A percentile compares a stretch with the other conserved stretches of the same genome.
These are phyloP conservation scores for Cyphomyrus discorhynchus DNA, from an alignment of 2,113 vertebrate genomes.

Conservation along the genomic window DNA sequence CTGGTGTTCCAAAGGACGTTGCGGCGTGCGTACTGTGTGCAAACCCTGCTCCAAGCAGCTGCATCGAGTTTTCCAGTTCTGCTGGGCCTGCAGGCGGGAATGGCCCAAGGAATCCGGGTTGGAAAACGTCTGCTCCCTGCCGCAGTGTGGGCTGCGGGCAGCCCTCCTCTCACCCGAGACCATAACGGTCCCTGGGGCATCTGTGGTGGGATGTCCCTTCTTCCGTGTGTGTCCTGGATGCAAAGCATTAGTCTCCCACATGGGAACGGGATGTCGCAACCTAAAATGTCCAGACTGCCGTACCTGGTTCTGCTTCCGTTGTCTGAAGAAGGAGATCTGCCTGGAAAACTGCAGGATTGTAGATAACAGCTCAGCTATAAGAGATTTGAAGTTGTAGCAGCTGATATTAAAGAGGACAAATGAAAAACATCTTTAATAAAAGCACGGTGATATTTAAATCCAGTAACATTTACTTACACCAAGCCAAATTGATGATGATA, in stretches of 20 bases:
- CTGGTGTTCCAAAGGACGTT: not conserved
- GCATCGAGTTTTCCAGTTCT: slow-evolving; percentile 1
- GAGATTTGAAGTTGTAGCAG: not conserved
- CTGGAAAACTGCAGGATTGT: not conserved
- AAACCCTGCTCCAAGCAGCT: not conserved
- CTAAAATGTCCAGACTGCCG: not conserved
- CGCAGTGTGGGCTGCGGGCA: not conserved
- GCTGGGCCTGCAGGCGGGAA: slow-evolving; percentile 17
- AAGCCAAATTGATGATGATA: not conserved
- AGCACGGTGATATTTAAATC: not conserved
- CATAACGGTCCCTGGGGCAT: not conserved
- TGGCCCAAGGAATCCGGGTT: not conserved
- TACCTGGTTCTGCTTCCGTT: slow-evolving; percentile 3
- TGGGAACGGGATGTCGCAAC: not conserved
- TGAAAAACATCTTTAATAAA: not conserved
- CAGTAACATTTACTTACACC: not conserved
- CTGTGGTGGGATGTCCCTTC: slow-evolving; percentile 17
- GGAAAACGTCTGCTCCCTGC: not conserved
- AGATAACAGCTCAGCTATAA: slow-evolving; percentile 4
- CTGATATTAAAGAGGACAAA: not conserved
- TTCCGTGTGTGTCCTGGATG: slow-evolving; percentile 17
- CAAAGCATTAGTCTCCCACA: slow-evolving; percentile 7
- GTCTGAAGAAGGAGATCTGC: not conserved
- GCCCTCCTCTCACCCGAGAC: slow-evolving; percentile 9
- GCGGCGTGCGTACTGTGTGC: not conserved